A percentile compares a stretch with the other conserved stretches of the same genome.
Evolutionary conservation across 2,113 vertebrate genomes (phyloP).

Genomic region (Alligator sinensis): DNA sequence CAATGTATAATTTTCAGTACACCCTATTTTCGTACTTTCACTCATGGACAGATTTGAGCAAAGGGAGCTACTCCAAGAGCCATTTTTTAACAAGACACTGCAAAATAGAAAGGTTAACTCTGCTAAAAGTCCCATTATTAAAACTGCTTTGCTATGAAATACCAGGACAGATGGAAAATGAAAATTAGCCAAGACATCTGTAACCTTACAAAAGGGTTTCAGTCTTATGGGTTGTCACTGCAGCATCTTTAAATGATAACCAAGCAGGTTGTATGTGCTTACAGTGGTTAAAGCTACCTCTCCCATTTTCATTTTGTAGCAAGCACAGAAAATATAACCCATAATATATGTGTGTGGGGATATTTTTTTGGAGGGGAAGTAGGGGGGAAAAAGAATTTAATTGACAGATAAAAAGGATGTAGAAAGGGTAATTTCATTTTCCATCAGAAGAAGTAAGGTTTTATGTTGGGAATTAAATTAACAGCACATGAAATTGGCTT

Average conservation of each 20-base stretch:
- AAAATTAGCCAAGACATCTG: slow-evolving; percentile 66
- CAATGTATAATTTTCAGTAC: not conserved
- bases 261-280: slow-evolving; percentile 58
- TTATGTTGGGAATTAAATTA: slow-evolving; percentile 85
- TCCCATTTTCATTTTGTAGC: slow-evolving; percentile 69
- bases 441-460: slow-evolving; percentile 81
- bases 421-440: slow-evolving; percentile 84
- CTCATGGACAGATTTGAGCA: slow-evolving; percentile 12
- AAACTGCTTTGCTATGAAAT: slow-evolving; percentile 65
- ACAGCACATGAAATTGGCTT: slow-evolving; percentile 85
- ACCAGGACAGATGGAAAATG: slow-evolving; percentile 70
- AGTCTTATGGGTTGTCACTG: slow-evolving; percentile 54
- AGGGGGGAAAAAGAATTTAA: slow-evolving; percentile 67
- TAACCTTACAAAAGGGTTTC: slow-evolving; percentile 46
- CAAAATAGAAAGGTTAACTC: slow-evolving; percentile 44
- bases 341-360: slow-evolving; percentile 47
- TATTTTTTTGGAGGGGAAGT: slow-evolving; percentile 54
- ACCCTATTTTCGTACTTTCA: slow-evolving; percentile 56
- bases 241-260: slow-evolving; percentile 66
- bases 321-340: slow-evolving; percentile 71
- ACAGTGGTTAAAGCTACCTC: slow-evolving; percentile 59
- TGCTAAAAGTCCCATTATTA: slow-evolving; percentile 51
- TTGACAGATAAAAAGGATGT: slow-evolving; percentile 81
- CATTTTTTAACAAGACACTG: slow-evolving; percentile 50
- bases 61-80: slow-evolving; percentile 31